A percentile compares a stretch with the other conserved stretches of the same genome.
phyloP scores from a whole-genome alignment of 2,113 vertebrate genomes.

The Chaetops frenatus region DNA sequence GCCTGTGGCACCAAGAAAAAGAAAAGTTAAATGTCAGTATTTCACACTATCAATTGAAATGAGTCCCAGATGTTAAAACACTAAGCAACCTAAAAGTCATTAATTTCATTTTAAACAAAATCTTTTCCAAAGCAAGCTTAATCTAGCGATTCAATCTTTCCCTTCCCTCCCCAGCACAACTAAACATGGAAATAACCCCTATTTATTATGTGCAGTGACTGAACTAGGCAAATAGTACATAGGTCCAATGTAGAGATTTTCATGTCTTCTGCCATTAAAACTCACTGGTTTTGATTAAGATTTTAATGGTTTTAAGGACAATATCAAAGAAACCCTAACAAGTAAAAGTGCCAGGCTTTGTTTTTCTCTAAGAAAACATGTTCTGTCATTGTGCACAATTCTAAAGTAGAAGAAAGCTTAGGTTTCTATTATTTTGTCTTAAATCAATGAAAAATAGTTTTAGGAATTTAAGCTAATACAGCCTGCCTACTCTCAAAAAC shows the following conservation, averaged over 20 bases:
- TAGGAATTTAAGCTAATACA: not conserved
- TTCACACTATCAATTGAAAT: not conserved
- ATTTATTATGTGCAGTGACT: not conserved
- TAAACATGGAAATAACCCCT: not conserved
- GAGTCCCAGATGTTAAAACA: conserved; percentile 31
- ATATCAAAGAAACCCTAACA: not conserved
- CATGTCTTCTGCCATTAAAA: not conserved
- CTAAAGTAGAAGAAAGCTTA: not conserved
- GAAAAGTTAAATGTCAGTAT: not conserved
- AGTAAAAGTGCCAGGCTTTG: not conserved
- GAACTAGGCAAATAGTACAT: not conserved
- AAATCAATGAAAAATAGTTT: not conserved
- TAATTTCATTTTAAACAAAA: not conserved
- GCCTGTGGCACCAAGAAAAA: not conserved
- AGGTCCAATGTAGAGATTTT: not conserved
- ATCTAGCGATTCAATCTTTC: not conserved
- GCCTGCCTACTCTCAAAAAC: not conserved
- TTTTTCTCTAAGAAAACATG: not conserved
- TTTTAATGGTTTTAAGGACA: not conserved
- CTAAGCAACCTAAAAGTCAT: not conserved
- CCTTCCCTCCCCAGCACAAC: not conserved
- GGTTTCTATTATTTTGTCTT: not conserved
- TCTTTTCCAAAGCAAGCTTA: not conserved
- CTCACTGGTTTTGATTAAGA: not conserved
- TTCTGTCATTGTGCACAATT: not conserved